Conservation (phyloP, 2,888 invertebrate species). For the Plemyria rubiginata region DNA sequence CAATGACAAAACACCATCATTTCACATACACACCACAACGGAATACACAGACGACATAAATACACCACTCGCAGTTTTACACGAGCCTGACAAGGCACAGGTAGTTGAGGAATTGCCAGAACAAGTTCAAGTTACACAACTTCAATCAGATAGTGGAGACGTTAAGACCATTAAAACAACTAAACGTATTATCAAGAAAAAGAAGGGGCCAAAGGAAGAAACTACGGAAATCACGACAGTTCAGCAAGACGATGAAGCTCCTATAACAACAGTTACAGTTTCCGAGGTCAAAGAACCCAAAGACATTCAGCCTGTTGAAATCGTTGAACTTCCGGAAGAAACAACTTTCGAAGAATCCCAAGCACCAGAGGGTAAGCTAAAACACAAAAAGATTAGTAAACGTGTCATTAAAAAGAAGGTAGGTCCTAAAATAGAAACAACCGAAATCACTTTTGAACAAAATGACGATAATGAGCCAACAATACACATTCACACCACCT, state of each 20-base stretch:
- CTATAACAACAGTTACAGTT: conserved; percentile 43
- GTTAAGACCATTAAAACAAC: neutral
- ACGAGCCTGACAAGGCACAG: too few relatives aligned
- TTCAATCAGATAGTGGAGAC: neutral
- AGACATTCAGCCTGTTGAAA: conserved; percentile 18
- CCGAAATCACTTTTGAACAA: conserved; percentile 33
- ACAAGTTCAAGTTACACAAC: neutral
- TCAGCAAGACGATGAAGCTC: conserved; percentile 48
- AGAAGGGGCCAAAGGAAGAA: conserved; percentile 41
- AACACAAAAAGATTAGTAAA: conserved; percentile 47
- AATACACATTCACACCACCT: conserved; percentile 22
- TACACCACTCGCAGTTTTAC: too few relatives aligned
- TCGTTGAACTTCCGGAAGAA: conserved; percentile 24
- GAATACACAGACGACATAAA: too few relatives aligned
- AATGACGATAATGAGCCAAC: conserved; percentile 21
- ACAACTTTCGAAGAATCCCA: conserved; percentile 12
- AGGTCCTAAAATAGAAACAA: conserved; percentile 46
- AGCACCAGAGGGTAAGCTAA: conserved; percentile 42
- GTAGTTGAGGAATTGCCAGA: neutral
- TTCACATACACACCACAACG: too few relatives aligned
- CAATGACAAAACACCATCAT: too few relatives aligned
- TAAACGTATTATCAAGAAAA: neutral
- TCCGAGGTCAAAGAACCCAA: conserved; percentile 30
- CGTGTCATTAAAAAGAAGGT: conserved; percentile 43
- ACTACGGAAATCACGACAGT: conserved; percentile 46